phyloP scores from a whole-genome alignment of 2,797 vertebrate species.

The Coregonus suidteri region DNA sequence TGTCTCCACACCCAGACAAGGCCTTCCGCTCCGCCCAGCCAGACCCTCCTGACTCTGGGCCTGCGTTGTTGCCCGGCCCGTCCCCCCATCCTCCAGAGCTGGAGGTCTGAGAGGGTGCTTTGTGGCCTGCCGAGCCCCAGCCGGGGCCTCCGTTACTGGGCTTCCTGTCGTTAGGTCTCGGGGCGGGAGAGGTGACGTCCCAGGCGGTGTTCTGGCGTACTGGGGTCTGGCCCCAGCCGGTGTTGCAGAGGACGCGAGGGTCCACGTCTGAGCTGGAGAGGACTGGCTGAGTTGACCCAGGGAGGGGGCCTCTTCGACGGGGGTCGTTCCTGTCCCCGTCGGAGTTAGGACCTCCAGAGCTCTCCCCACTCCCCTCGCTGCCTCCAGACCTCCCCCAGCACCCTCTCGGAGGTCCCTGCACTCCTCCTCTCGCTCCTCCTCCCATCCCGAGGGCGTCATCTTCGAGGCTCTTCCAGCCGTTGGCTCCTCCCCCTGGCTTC shows the following conservation, averaged over 20 bases:
- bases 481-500: slow-evolving; percentile 86
- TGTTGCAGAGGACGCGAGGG: slow-evolving; percentile 95
- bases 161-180: slow-evolving; percentile 78
- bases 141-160: slow-evolving; percentile 83
- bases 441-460: slow-evolving; percentile 85
- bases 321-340: slow-evolving; percentile 72
- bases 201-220: slow-evolving; percentile 95
- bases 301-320: slow-evolving; percentile 78
- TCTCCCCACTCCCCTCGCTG: slow-evolving; percentile 87
- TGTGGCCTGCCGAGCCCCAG: slow-evolving; percentile 76
- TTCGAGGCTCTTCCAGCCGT: slow-evolving; percentile 92
- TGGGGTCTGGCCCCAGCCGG: slow-evolving; percentile 97
- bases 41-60: slow-evolving; percentile 81
- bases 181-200: slow-evolving; percentile 81
- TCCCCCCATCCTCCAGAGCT: slow-evolving; percentile 86
- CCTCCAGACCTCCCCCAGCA: slow-evolving; percentile 82
- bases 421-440: slow-evolving; percentile 71
- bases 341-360: slow-evolving; percentile 82
- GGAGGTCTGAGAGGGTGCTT: slow-evolving; percentile 80
- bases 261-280: slow-evolving; percentile 85
- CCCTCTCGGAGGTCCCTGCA: slow-evolving; percentile 62
- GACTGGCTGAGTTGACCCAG: slow-evolving; percentile 69
- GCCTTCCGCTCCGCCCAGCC: slow-evolving; percentile 89
- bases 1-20: slow-evolving; percentile 86
- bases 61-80: slow-evolving; percentile 77